Conservation (phyloP, 2,888 invertebrate species). For the Melanotus villosus region DNA sequence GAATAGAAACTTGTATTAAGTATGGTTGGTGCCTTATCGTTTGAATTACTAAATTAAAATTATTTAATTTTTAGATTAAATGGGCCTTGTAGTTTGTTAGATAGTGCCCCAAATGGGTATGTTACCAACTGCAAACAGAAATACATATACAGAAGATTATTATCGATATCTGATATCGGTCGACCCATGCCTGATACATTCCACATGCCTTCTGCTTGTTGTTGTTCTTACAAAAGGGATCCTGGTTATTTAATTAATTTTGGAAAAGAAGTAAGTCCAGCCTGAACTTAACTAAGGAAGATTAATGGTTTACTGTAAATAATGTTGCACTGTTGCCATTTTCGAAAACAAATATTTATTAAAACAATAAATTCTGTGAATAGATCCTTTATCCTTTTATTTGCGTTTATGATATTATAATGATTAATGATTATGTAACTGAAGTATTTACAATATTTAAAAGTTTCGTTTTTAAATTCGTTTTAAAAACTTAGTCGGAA, state of each 20-base stretch:
- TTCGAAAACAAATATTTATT: no score
- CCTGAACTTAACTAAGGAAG: no score
- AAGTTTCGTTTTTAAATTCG: no score
- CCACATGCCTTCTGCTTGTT: slow-evolving; percentile 82
- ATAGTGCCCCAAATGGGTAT: slow-evolving; percentile 68
- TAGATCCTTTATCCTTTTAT: no score
- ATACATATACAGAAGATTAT: slow-evolving; percentile 71
- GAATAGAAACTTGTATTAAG: slow-evolving; percentile 79
- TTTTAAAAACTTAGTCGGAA: no score
- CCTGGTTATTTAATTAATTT: slow-evolving; percentile 35
- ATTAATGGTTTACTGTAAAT: no score
- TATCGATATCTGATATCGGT: slow-evolving; percentile 70
- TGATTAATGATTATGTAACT: no score
- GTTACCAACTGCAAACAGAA: slow-evolving; percentile 73
- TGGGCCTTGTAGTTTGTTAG: slow-evolving; percentile 69
- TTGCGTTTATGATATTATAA: no score
- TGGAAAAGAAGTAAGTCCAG: neutral
- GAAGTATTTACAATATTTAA: no score
- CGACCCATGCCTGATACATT: slow-evolving; percentile 70
- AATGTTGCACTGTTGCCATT: no score
- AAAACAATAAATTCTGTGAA: no score
- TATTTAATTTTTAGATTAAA: neutral
- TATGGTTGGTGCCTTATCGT: slow-evolving; percentile 59
- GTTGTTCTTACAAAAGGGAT: slow-evolving; percentile 70
- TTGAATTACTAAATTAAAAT: neutral